Evolutionary conservation across 1,140 invertebrate genomes (phyloP), one percentile per base, ranked within the genome.

Genomic region (Augochlora pura): DNA sequence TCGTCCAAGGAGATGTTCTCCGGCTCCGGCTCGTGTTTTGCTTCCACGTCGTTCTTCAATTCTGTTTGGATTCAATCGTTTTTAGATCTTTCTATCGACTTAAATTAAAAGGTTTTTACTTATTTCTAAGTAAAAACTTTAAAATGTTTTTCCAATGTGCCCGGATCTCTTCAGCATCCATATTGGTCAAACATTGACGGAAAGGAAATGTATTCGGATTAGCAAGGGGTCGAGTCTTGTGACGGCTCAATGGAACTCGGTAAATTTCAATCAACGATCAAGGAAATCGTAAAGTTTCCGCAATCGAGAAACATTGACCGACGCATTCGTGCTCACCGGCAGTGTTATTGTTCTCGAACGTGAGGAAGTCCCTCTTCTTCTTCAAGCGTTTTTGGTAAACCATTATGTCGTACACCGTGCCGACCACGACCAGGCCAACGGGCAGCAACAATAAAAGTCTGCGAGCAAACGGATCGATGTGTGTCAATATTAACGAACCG

Each of bases 401-500:
- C 12, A 89, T 9, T 8, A 89, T 3, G 60, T 92, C 90, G 42
- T 91, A 91, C 8, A 66, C 32, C 0, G 91, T 91, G 12, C 90
- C 90, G 0, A 82, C 57, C 32, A 89, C n/a, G 81, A 86, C 80
- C 16, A 88, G 18, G 18, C 42, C 52, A 9, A 86, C 66, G 4
- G 27, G 66, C 8, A 83, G 3, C 1, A 65, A 0, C 25, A 92
- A 62, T 27, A 86, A 12, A 9, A 77, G 2, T 32, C 90, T 91
- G 73, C 14, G 81, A 78, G 6, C 0, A 76, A 27, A 62, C 18
- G 68, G 49, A 63, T 70, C 64, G 5, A n/a, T 25, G 14, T 23
- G 12, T 67, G 3, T n/a, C 16, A 21, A 27, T 49, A 59, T 52
- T 62, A 66, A 3, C 8, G 52, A 0, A 68, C 10, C 3, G 14